Evolutionary conservation across 2,888 invertebrate species (phyloP), one percentile per base, ranked within the genome.

Genomic region (Dicycla oo): DNA sequence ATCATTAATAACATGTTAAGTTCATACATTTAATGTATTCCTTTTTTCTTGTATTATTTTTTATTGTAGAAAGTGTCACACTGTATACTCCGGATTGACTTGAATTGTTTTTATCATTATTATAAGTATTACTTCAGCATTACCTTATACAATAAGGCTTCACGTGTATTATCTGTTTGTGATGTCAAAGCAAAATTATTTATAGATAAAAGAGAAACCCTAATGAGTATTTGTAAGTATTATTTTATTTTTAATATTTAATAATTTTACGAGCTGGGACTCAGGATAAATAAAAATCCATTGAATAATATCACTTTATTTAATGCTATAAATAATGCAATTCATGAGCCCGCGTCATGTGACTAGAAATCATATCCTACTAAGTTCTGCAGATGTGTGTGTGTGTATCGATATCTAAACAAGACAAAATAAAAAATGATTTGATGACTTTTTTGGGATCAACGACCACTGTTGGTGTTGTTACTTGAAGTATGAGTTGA

Each of bases 181-280:
- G 77, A 73, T 69, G 43, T 69, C 47, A 43, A 57, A 57, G 26
- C n/a, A 38, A 23, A 51, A 45, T 45, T 78, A 23, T 58, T 38
- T 26, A 26, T 43, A 57, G n/a, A 20, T 45, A 3, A 49, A 53
- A 58, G 57, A 43, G 20, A 58, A 51, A 38, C 30, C 6, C 30
- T 6, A 0, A 30, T 49, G 45, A 58, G 78, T 74, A 74, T 78
- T 78, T 40, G 3, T 30, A 51, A 71, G 78, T 73, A 70, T 73
- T 73, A 57, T 49, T 73, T 34, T 26, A 51, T 45, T 15, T 20
- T 18, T 18, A 30, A 49, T 69, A 30, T 67, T 18, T 18, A 3
- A 34, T n/a, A 18, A 15, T 20, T 4, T 20, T 51, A 43, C 0
- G 10, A 26, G 15, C 18, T 26, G 26, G 38, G 13, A 10, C 53